phyloP scores from a whole-genome alignment of 2,113 vertebrate genomes.

The Raja brachyura region DNA sequence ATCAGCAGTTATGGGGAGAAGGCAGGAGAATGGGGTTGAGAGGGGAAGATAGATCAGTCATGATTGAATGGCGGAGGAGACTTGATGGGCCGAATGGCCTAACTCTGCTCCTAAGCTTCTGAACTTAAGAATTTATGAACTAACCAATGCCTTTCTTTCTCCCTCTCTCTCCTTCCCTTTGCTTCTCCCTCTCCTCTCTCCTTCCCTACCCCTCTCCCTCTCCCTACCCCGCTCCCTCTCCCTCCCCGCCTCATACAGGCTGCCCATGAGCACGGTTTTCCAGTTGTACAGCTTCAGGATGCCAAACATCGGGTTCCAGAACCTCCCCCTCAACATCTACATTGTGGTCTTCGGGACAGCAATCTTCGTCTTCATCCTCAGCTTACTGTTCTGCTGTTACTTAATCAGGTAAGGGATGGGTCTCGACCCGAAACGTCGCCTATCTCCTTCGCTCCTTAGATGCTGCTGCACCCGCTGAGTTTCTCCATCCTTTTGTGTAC shows the following conservation, averaged over 20 bases:
- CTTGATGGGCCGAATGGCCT: too few relatives aligned
- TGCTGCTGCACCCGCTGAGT: too few relatives aligned
- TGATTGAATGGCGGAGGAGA: too few relatives aligned
- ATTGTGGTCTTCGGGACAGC: constrained; percentile 97
- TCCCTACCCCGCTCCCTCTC: constrained; percentile 20
- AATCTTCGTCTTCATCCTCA: constrained; percentile 98
- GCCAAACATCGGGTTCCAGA: constrained; percentile 99
- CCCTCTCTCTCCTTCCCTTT: not conserved
- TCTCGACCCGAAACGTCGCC: too few relatives aligned
- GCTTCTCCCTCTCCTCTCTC: not conserved
- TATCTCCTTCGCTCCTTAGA: too few relatives aligned
- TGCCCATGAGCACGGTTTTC: constrained; percentile 92
- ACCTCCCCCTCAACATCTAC: constrained; percentile 98
- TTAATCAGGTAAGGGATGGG: constrained; percentile 83
- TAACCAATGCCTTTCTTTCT: not conserved
- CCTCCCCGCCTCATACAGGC: constrained; percentile 58
- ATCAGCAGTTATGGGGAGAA: too few relatives aligned
- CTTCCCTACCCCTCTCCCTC: not conserved
- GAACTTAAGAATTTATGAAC: too few relatives aligned
- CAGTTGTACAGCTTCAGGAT: constrained; percentile 95
- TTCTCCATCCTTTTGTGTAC: too few relatives aligned
- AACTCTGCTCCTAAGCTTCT: too few relatives aligned
- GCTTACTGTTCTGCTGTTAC: constrained; percentile 98
- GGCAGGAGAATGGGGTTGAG: too few relatives aligned
- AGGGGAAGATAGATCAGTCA: too few relatives aligned